Evolutionary conservation across 2,797 vertebrate genomes (phyloP), one percentile per base, ranked within the genome.

Genomic region (Halcyon smyrnensis): DNA sequence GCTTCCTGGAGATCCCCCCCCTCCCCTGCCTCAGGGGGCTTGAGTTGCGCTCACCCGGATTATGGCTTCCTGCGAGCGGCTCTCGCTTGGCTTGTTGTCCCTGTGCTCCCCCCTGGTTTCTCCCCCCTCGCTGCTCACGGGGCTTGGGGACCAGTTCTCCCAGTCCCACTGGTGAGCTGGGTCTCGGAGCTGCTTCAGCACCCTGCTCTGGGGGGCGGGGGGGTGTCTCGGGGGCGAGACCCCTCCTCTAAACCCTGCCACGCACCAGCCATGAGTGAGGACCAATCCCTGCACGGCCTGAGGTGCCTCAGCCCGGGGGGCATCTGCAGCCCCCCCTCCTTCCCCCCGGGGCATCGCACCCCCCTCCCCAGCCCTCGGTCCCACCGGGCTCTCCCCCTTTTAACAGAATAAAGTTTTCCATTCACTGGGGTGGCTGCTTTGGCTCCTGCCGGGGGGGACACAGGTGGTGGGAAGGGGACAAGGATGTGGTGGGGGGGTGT

Each of bases 351-450:
- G 16, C 32, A 16, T 2, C 27, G 16, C 32, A 16, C 2, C 30
- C 19, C 75, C 6, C 2, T 16, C 19, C 68, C 63, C 65, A 46
- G 67, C 57, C 70, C 46, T 79, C 1, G 0, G 5, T 36, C 53
- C 69, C 63, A 19, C 23, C 2, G 2, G 11, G n/a, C 3, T 2
- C 65, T 89, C 19, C n/a, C 32, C 21, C 37, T 89, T 70, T 60
- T 28, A 75, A 70, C 51, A 54, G 19, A 97, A 96, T 96, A 97
- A 97, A 97, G 62, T 50, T 84, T 75, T 91, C 84, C 5, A 5
- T 78, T 11, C 16, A 37, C 30, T 0, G 2, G 67, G 64, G 34
- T 0, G 0, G 78, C 57, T 0, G n/a, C 64, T n/a, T 60, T 36
- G 24, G 80, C 74, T 51, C 50, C 50, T 51, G 50, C 50, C 9